A percentile compares a stretch with the other conserved stretches of the same genome.
Evolutionary conservation across 2,113 vertebrate genomes (phyloP).

Genomic region (Carassius gibelio): DNA sequence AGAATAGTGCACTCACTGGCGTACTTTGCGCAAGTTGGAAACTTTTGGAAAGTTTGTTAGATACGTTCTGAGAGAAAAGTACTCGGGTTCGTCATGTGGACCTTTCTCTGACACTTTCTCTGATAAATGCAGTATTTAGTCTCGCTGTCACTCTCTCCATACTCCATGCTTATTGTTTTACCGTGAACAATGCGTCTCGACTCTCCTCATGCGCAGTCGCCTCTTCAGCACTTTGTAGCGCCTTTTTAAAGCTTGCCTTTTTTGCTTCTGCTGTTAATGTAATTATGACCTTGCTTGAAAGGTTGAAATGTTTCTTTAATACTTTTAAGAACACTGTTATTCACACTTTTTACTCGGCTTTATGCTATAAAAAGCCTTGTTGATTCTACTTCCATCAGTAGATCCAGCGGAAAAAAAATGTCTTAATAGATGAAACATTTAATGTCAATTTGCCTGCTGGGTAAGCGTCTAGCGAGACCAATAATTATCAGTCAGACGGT

Average conservation of each 20-base stretch:
- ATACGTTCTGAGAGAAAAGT: background rate
- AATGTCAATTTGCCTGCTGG: background rate
- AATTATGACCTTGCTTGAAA: background rate
- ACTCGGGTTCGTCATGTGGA: background rate
- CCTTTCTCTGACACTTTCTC: background rate
- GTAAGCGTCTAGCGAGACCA: background rate
- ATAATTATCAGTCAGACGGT: background rate
- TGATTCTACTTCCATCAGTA: background rate
- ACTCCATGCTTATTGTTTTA: slow-evolving; percentile 5
- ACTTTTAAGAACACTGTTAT: no score
- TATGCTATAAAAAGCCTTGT: background rate
- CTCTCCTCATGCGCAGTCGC: slow-evolving; percentile 13
- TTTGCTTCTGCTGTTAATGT: background rate
- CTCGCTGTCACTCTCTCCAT: background rate
- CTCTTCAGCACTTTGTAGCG: slow-evolving; percentile 38
- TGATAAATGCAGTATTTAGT: slow-evolving; percentile 9
- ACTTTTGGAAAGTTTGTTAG: slow-evolving; percentile 5
- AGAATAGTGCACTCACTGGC: background rate
- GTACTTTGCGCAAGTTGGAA: background rate
- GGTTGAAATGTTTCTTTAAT: background rate
- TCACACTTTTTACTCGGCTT: no score
- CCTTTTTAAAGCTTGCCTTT: slow-evolving; percentile 14
- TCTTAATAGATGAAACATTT: background rate
- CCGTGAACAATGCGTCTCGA: slow-evolving; percentile 16
- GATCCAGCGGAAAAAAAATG: background rate